Conservation (phyloP, 2,113 vertebrate genomes). For the Otus sunia region DNA sequence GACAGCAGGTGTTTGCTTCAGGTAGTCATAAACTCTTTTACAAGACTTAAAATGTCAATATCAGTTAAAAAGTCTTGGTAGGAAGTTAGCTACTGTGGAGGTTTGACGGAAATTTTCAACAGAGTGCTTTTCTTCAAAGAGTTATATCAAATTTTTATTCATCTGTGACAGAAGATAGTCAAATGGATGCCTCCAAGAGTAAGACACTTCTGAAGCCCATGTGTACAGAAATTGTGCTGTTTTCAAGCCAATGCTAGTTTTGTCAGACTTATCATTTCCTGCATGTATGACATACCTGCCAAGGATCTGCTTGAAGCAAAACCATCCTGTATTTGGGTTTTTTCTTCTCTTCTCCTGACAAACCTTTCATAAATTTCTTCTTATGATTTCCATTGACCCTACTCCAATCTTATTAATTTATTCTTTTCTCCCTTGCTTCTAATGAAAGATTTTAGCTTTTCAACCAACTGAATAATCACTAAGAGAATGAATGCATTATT, state of each 20-base stretch:
- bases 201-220: background rate
- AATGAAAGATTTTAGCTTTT: background rate
- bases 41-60: background rate
- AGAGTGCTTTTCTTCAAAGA: background rate
- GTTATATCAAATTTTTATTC: background rate
- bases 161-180: background rate
- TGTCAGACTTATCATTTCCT: background rate
- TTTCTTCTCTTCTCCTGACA: background rate
- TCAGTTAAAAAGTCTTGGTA: background rate
- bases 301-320: background rate
- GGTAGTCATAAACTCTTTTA: background rate
- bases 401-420: background rate
- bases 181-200: background rate
- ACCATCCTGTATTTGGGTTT: background rate
- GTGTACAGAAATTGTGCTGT: background rate
- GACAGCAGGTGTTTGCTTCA: conserved; percentile 36
- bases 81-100: background rate
- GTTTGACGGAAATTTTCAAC: conserved; percentile 7
- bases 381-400: background rate
- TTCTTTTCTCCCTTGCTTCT: background rate
- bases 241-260: background rate
- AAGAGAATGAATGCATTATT: background rate
- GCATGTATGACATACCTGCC: background rate
- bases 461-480: background rate
- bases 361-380: background rate